phyloP scores from a whole-genome alignment of 2,888 invertebrate genomes.

The Pachycephus smyrnensis region DNA sequence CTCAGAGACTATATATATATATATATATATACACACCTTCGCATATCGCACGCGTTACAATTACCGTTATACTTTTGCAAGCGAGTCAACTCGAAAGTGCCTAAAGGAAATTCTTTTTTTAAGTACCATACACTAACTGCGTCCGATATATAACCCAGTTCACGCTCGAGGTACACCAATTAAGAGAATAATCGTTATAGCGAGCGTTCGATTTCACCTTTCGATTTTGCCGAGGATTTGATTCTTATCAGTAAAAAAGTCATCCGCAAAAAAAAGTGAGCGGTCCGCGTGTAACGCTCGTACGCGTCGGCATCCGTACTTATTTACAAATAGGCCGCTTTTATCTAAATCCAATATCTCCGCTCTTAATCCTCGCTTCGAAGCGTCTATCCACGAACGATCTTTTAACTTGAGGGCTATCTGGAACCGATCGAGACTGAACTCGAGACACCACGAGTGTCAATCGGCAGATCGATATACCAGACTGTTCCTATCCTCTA shows the following conservation, averaged over 20 bases:
- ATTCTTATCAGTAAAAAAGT: not conserved
- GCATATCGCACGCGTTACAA: no score
- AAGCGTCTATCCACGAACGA: conserved; percentile 25
- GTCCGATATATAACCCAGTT: no score
- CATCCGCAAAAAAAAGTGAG: not conserved
- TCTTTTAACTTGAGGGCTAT: conserved; percentile 30
- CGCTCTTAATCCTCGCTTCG: conserved; percentile 42
- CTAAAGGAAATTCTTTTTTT: no score
- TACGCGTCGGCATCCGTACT: not conserved
- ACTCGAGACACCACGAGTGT: conserved; percentile 34
- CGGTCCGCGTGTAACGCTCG: not conserved
- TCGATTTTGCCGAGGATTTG: no score
- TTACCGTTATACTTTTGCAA: no score
- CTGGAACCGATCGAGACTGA: conserved; percentile 36
- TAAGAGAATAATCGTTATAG: no score
- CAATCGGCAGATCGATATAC: conserved; percentile 34
- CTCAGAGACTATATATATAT: no score
- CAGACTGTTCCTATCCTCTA: conserved; percentile 33
- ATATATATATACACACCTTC: no score
- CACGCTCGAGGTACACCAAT: no score
- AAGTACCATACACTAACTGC: no score
- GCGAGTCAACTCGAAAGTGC: no score
- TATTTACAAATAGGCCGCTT: conserved; percentile 22
- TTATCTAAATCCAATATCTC: conserved; percentile 64
- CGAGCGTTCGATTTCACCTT: no score